These are phyloP conservation scores for Scaptomyza pallida DNA, from an alignment of 1,140 invertebrate species.

Conservation along the genomic window DNA sequence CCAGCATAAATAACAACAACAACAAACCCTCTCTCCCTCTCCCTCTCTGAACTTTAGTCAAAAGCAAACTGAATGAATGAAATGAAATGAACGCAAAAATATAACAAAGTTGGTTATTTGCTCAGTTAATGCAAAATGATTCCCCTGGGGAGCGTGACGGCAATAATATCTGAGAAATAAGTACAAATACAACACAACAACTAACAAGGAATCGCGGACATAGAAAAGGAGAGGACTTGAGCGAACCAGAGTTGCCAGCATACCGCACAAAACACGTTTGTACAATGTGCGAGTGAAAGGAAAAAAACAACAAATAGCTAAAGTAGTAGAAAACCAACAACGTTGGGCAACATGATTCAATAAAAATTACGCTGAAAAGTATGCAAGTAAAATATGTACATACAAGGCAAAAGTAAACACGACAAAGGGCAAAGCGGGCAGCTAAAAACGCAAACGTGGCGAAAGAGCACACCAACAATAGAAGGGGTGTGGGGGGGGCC, in stretches of 20 bases:
- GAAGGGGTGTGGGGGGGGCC: constrained; percentile 26
- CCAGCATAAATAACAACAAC: constrained; percentile 62
- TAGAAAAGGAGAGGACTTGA: constrained; percentile 10
- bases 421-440: constrained; percentile 45
- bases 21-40: neutral
- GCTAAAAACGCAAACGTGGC: constrained; percentile 73
- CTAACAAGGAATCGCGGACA: constrained; percentile 1
- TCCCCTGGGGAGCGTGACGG: constrained; percentile 58
- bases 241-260: constrained; percentile 10
- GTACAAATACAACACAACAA: constrained; percentile 25
- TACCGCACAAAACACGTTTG: constrained; percentile 38
- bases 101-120: constrained; percentile 82
- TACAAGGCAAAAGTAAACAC: constrained; percentile 24
- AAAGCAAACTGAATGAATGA: constrained; percentile 54
- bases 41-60: constrained; percentile 26
- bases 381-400: constrained; percentile 68
- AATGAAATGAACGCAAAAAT: constrained; percentile 77
- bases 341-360: constrained; percentile 74
- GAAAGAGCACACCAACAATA: constrained; percentile 40
- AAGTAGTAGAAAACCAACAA: constrained; percentile 43
- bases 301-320: constrained; percentile 30
- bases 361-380: constrained; percentile 81
- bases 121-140: constrained; percentile 81
- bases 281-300: constrained; percentile 46
- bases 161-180: constrained; percentile 49